These are phyloP conservation scores for Siniperca knerii DNA, from an alignment of 2,113 vertebrate species.

Conservation along the genomic window DNA sequence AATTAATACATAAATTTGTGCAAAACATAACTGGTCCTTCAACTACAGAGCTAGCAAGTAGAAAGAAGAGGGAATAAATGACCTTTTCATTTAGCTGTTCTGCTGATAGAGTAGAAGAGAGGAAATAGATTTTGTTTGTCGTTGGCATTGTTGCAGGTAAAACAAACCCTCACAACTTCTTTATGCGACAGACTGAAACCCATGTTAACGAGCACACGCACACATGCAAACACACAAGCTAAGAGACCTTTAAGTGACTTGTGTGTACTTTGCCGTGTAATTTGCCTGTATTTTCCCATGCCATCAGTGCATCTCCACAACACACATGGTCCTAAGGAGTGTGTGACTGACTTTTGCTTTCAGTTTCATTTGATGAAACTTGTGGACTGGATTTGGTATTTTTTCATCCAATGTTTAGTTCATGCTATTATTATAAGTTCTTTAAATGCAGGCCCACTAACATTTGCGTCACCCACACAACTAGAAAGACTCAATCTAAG, in stretches of 20 bases:
- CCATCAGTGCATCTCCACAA: neutral
- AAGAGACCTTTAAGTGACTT: neutral
- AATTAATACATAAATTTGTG: constrained; percentile 19
- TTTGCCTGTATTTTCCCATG: no score
- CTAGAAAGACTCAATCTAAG: neutral
- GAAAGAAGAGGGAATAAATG: constrained; percentile 19
- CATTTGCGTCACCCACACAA: neutral
- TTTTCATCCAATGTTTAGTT: neutral
- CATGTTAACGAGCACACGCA: neutral
- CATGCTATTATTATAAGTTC: neutral
- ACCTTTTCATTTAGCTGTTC: constrained; percentile 5
- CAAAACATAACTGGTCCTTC: constrained; percentile 23
- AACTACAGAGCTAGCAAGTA: constrained; percentile 11
- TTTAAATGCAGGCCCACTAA: neutral
- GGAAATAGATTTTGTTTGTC: neutral
- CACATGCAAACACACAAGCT: neutral
- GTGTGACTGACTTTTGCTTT: neutral
- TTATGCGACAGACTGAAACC: neutral
- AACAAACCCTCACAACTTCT: neutral
- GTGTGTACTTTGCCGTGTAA: neutral
- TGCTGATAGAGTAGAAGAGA: constrained; percentile 7
- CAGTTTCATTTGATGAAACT: neutral
- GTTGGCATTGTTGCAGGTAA: neutral
- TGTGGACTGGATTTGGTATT: neutral
- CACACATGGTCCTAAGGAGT: neutral